Evolutionary conservation across 2,797 vertebrate species (phyloP).

Genomic region (Protosalanx chinensis): DNA sequence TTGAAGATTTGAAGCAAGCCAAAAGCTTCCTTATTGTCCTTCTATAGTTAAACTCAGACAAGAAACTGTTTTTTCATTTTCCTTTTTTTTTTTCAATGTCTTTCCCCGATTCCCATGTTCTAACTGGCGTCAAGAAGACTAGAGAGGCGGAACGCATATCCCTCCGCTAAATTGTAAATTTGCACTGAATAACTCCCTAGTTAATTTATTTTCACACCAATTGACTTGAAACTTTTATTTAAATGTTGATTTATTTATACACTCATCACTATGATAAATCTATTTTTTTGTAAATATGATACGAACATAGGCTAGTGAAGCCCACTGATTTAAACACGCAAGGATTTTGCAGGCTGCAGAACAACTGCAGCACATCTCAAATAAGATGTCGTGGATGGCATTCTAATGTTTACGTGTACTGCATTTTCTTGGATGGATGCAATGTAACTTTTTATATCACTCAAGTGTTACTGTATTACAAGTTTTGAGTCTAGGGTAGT

Average conservation of each 20-base stretch:
- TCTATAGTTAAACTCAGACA: slow-evolving; percentile 43
- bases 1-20: slow-evolving; percentile 12
- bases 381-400: neutral
- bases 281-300: neutral
- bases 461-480: slow-evolving; percentile 15
- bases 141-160: slow-evolving; percentile 66
- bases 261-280: neutral
- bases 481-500: slow-evolving; percentile 48
- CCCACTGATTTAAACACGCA: neutral
- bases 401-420: neutral
- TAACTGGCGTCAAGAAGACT: slow-evolving; percentile 67
- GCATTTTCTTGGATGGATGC: neutral
- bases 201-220: neutral
- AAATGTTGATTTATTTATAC: neutral
- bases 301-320: neutral
- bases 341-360: neutral
- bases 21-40: slow-evolving; percentile 9
- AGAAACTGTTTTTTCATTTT: slow-evolving; percentile 32
- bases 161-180: slow-evolving; percentile 66
- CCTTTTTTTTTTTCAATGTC: slow-evolving; percentile 40
- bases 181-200: slow-evolving; percentile 26
- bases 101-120: slow-evolving; percentile 63
- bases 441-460: neutral
- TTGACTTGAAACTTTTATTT: neutral
- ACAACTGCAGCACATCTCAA: neutral